Conservation (phyloP, 2,113 vertebrate genomes). For the Eulemur macaco region DNA sequence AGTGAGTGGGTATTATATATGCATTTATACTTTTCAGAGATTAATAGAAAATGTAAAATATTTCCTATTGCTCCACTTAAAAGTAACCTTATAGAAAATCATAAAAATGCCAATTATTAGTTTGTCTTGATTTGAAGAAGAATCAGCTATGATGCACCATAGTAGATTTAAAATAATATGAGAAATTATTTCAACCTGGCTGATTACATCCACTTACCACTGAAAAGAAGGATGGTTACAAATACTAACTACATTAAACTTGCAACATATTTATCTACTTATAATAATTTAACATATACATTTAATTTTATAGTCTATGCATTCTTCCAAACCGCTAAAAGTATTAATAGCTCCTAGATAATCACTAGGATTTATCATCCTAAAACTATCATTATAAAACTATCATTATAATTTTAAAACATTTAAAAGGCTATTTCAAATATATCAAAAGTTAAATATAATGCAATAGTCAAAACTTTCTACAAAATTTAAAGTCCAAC, state of each 20-base stretch:
- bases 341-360: background rate
- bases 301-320: background rate
- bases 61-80: background rate
- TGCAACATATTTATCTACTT: background rate
- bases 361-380: background rate
- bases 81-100: background rate
- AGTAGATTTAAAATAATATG: background rate
- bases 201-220: background rate
- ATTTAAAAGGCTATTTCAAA: background rate
- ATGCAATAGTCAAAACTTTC: background rate
- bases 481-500: background rate
- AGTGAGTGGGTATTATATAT: background rate
- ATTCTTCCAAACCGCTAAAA: background rate
- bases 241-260: background rate
- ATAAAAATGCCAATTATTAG: background rate
- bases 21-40: background rate
- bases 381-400: background rate
- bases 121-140: background rate
- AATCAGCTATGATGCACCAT: background rate
- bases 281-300: background rate
- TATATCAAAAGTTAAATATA: slow-evolving; percentile 13
- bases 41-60: background rate
- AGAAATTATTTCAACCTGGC: background rate
- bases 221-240: background rate
- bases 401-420: background rate